These are phyloP conservation scores for Gadus chalcogrammus DNA, from an alignment of 2,113 vertebrate species.

Conservation along the genomic window DNA sequence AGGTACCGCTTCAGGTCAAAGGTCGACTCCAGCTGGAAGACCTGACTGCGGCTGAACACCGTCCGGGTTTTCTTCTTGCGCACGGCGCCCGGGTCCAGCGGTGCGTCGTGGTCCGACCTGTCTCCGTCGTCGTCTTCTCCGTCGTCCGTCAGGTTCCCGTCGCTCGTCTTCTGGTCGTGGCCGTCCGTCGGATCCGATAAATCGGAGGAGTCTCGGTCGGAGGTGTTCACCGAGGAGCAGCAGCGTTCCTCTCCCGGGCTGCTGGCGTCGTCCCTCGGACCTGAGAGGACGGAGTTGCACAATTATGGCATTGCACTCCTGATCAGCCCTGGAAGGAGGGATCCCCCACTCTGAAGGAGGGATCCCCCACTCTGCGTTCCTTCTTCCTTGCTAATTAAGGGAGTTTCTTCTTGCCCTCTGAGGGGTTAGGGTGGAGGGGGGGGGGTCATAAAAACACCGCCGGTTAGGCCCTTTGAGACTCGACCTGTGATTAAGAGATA, in stretches of 20 bases:
- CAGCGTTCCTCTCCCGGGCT: slow-evolving; percentile 42
- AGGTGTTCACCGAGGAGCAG: slow-evolving; percentile 65
- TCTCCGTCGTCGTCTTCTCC: slow-evolving; percentile 50
- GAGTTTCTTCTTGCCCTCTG: too few relatives aligned
- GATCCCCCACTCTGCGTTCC: too few relatives aligned
- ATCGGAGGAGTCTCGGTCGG: slow-evolving; percentile 82
- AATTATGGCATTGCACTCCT: too few relatives aligned
- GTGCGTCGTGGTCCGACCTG: slow-evolving; percentile 40
- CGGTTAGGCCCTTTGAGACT: too few relatives aligned
- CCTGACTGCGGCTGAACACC: slow-evolving; percentile 86
- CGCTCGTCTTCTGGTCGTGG: slow-evolving; percentile 42
- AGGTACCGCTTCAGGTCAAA: slow-evolving; percentile 87
- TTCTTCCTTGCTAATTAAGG: too few relatives aligned
- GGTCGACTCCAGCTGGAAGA: slow-evolving; percentile 87
- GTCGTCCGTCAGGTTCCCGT: slow-evolving; percentile 49
- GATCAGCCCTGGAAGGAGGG: too few relatives aligned
- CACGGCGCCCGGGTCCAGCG: slow-evolving; percentile 35
- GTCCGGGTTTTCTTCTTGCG: slow-evolving; percentile 89
- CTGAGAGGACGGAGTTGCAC: slow-evolving; percentile 34
- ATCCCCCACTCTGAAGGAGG: too few relatives aligned
- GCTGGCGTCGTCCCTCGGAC: slow-evolving; percentile 40
- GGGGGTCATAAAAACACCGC: too few relatives aligned
- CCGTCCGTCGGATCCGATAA: slow-evolving; percentile 74
- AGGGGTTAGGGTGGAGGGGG: too few relatives aligned
- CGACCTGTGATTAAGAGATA: too few relatives aligned